These are phyloP conservation scores for Noturus placidus DNA, from an alignment of 2,113 vertebrate genomes.

Conservation along the genomic window DNA sequence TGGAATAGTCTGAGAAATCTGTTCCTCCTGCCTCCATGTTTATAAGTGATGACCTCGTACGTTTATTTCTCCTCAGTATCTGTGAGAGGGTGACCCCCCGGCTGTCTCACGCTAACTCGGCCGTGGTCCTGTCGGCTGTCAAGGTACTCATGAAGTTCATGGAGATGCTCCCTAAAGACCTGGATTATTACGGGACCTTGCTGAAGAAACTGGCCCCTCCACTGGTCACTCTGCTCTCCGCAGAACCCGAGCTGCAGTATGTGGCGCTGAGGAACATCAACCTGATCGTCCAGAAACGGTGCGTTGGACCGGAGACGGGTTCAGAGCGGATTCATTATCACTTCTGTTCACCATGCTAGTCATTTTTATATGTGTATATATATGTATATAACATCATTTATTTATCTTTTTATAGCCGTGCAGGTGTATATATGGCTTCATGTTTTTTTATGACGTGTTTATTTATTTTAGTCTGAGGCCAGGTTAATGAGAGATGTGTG, in stretches of 20 bases:
- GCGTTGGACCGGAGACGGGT: conserved; percentile 29
- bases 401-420: background rate
- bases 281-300: conserved; percentile 98
- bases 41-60: background rate
- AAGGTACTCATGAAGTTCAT: conserved; percentile 99
- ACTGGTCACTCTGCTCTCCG: conserved; percentile 91
- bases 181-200: conserved; percentile 94
- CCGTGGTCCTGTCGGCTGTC: conserved; percentile 93
- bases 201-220: conserved; percentile 97
- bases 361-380: too few species aligned
- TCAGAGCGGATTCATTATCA: background rate
- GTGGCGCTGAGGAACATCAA: conserved; percentile 98
- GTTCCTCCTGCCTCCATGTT: background rate
- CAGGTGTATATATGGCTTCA: background rate
- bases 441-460: background rate
- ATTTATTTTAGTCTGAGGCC: too few species aligned
- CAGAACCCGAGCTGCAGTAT: conserved; percentile 95
- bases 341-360: background rate
- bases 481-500: too few species aligned
- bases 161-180: conserved; percentile 97
- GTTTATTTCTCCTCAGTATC: conserved; percentile 75
- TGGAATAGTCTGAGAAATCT: background rate
- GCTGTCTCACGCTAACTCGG: conserved; percentile 96
- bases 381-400: background rate
- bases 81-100: conserved; percentile 95